Percentiles rank a stretch among this genome's conserved stretches.
Conservation (phyloP, 1,140 invertebrate genomes). For the Dufourea novaeangliae region DNA sequence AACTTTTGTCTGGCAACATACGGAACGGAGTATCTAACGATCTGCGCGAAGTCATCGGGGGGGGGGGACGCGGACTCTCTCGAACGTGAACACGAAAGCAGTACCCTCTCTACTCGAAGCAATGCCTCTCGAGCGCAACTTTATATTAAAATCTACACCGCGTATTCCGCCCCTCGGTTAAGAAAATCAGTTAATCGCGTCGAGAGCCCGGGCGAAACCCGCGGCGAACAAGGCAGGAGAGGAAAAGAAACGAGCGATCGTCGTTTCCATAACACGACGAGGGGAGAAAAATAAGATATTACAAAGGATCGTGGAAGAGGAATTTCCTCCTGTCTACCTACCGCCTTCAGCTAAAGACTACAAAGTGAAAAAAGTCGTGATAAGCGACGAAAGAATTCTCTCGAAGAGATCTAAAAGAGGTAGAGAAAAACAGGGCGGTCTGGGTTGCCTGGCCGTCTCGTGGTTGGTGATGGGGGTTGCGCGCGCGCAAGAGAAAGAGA, state of each 20-base stretch:
- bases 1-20: too few species aligned
- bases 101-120: too few species aligned
- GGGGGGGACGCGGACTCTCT: too few species aligned
- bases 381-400: slow-evolving; percentile 43
- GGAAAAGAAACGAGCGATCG: background rate
- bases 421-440: background rate
- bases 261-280: background rate
- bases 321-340: slow-evolving; percentile 12
- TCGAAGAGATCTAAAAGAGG: background rate
- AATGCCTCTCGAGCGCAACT: background rate
- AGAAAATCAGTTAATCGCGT: slow-evolving; percentile 13
- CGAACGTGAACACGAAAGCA: too few species aligned
- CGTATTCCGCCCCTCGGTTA: background rate
- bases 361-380: slow-evolving; percentile 28
- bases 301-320: background rate
- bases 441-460: background rate
- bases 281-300: slow-evolving; percentile 22
- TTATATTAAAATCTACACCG: background rate
- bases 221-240: too few species aligned
- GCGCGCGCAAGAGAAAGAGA: too few species aligned
- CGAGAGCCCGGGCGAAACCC: background rate
- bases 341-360: slow-evolving; percentile 25
- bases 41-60: too few species aligned
- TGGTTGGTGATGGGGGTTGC: background rate
- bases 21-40: too few species aligned